Evolutionary conservation across 2,797 vertebrate species (phyloP).

Genomic region (Phataginus tetradactyla): DNA sequence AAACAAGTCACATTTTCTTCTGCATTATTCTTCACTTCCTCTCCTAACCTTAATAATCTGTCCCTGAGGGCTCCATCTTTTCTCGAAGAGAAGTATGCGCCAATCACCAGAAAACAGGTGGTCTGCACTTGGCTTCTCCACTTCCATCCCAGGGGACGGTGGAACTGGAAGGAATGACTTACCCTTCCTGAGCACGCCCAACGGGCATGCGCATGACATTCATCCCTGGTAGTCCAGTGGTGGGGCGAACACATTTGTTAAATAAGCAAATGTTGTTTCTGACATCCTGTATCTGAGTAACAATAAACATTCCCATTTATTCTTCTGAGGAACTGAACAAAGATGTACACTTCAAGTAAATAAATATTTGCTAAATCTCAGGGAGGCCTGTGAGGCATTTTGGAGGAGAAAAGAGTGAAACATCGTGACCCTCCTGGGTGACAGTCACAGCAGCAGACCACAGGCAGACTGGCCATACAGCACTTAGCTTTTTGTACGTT

Average conservation of each 20-base stretch:
- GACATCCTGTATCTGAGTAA: neutral
- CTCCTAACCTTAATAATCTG: neutral
- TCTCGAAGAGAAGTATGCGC: neutral
- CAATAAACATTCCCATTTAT: neutral
- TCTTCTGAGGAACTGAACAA: neutral
- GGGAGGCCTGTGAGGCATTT: neutral
- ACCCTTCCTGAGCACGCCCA: neutral
- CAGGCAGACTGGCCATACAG: too few relatives aligned
- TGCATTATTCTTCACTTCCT: neutral
- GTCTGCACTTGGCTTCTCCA: neutral
- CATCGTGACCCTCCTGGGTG: neutral
- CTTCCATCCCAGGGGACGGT: neutral
- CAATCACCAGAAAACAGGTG: neutral
- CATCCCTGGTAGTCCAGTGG: neutral
- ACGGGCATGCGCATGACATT: neutral
- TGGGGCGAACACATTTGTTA: neutral
- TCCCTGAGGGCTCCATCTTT: neutral
- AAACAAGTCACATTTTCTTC: neutral
- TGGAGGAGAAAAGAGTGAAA: neutral
- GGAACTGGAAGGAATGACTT: neutral
- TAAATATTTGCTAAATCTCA: neutral
- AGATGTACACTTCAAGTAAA: neutral
- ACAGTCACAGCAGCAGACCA: neutral
- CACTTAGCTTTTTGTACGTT: neutral
- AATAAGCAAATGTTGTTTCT: neutral